phyloP scores from a whole-genome alignment of 2,797 vertebrate species.

The Sebastes iracundus region DNA sequence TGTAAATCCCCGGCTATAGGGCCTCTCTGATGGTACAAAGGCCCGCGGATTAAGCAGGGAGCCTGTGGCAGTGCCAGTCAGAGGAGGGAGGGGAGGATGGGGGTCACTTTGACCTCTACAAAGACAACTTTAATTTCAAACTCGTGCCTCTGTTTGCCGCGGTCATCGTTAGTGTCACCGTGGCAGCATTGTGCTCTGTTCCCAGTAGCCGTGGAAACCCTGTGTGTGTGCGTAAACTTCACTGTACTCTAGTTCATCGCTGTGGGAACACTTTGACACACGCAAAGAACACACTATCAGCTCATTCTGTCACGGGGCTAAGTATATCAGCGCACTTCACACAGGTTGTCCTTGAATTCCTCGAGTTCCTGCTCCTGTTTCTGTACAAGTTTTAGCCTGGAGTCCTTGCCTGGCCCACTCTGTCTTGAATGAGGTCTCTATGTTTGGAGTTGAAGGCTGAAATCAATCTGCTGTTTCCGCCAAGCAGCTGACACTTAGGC shows the following conservation, averaged over 20 bases:
- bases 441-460: constrained; percentile 64
- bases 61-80: constrained; percentile 44
- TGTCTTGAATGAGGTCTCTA: constrained; percentile 47
- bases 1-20: constrained; percentile 59
- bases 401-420: constrained; percentile 22
- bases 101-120: constrained; percentile 51
- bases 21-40: constrained; percentile 61
- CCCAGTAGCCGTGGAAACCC: constrained; percentile 26
- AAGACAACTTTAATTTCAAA: constrained; percentile 53
- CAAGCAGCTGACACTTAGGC: constrained; percentile 58
- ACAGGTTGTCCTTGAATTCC: constrained; percentile 37
- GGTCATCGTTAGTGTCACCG: constrained; percentile 8
- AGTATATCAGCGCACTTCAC: constrained; percentile 4
- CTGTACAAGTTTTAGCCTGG: constrained; percentile 45
- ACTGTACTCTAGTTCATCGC: neutral
- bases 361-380: constrained; percentile 43
- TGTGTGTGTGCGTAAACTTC: constrained; percentile 5
- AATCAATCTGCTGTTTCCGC: constrained; percentile 65
- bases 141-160: constrained; percentile 36
- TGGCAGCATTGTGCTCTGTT: constrained; percentile 28
- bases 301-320: constrained; percentile 3
- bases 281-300: constrained; percentile 19
- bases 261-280: constrained; percentile 13
- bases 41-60: constrained; percentile 53
- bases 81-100: neutral